These are phyloP conservation scores for Bufo bufo DNA, from an alignment of 2,113 vertebrate genomes.

Conservation along the genomic window DNA sequence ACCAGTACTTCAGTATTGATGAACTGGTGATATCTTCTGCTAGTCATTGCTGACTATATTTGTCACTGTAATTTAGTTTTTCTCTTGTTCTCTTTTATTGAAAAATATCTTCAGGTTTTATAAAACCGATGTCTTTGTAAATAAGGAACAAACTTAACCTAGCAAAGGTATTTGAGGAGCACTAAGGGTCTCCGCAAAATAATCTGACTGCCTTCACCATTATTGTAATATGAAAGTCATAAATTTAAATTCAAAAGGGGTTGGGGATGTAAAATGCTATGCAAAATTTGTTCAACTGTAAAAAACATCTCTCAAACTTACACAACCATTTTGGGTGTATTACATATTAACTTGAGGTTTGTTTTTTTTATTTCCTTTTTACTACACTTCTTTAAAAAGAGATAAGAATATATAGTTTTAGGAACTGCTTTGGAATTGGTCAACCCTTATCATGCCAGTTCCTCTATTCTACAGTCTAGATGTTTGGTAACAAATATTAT, in stretches of 20 bases:
- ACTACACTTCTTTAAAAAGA: neutral
- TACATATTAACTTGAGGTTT: neutral
- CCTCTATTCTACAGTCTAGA: neutral
- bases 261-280: too few relatives aligned
- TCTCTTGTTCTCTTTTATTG: neutral
- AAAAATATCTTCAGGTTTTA: neutral
- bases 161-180: neutral
- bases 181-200: neutral
- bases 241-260: too few relatives aligned
- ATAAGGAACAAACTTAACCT: neutral
- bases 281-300: neutral
- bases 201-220: neutral
- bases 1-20: too few relatives aligned
- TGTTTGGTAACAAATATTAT: neutral
- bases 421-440: neutral
- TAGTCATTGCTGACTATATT: too few relatives aligned
- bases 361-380: neutral
- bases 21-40: too few relatives aligned
- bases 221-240: neutral
- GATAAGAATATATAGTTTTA: neutral
- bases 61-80: too few relatives aligned
- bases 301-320: neutral
- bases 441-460: neutral
- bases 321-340: constrained; percentile 16
- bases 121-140: neutral